These are phyloP conservation scores for Gymnogyps californianus DNA, from an alignment of 2,113 vertebrate genomes.

Conservation along the genomic window DNA sequence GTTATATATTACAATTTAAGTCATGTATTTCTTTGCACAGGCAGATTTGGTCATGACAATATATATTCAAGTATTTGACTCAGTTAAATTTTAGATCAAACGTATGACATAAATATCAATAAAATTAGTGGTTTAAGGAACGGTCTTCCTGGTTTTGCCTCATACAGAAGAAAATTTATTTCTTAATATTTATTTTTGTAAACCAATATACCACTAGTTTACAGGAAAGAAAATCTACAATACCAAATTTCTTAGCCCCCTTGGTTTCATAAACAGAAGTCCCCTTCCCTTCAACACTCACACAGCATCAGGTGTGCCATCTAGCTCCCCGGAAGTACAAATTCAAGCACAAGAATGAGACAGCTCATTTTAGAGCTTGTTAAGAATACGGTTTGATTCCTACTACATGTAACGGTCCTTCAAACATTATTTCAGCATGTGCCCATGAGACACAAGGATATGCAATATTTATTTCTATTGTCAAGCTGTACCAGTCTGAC, in stretches of 20 bases:
- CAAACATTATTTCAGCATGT: not conserved
- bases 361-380: not conserved
- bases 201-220: rapidly evolving
- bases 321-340: not conserved
- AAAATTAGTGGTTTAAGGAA: not conserved
- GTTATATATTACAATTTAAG: not conserved
- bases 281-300: not conserved
- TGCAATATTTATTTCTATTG: not conserved
- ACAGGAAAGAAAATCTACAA: not conserved
- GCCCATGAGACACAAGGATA: not conserved
- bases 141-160: rapidly evolving
- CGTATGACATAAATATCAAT: not conserved
- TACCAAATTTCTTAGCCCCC: rapidly evolving
- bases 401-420: not conserved
- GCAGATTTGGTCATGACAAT: not conserved
- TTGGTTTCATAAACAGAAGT: not conserved
- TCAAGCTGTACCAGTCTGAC: not conserved
- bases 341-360: not conserved
- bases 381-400: not conserved
- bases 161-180: not conserved
- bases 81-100: not conserved
- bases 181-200: not conserved
- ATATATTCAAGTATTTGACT: not conserved
- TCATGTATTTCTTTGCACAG: not conserved
- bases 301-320: not conserved